Evolutionary conservation across 1,140 invertebrate genomes (phyloP), one percentile per base, ranked within the genome.

Genomic region (Pseudomyrmex pallidus): DNA sequence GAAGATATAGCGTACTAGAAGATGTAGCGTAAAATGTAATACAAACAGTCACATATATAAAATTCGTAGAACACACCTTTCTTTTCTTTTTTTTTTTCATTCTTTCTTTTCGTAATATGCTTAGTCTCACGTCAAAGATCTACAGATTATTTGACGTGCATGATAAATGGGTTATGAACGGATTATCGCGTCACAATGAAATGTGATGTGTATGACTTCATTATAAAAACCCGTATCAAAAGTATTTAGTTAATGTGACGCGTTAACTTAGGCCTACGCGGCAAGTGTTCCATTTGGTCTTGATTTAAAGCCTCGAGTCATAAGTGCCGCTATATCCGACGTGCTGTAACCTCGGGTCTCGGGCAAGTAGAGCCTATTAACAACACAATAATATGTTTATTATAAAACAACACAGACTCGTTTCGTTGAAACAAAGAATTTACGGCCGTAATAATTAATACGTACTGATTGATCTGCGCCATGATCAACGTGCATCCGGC

Each of bases 271-370:
- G 22, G 57, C 52, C 35, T 85, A 72, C 44, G n/a, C 10, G 0
- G 3, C 15, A 25, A 7, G 12, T 13, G 5, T 72, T 10, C 70
- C 56, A 48, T 90, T 89, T 25, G 90, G 89, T 78, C 88, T 88
- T 15, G 91, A 93, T 10, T 85, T 87, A 20, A 94, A 91, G 68
- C 93, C 93, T 85, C 86, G 77, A 10, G 85, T 90, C 74, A 94
- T 7, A 7, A 1, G 54, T 72, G 17, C 35, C 7, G 95, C 95
- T 59, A 97, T 94, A 83, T 97, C 95, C 1, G 92, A 92, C 0
- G 96, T 96, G 82, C 96, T 95, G 82, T 94, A 95, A 12, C 96
- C 96, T 72, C 95, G 94, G 0, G 97, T 97, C 94, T 97, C 97
- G 2, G 97, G 97, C 87, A 97, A 94, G 91, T 97, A 97, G 54